Evolutionary conservation across 2,113 vertebrate genomes (phyloP).

Genomic region (Nerophis ophidion): DNA sequence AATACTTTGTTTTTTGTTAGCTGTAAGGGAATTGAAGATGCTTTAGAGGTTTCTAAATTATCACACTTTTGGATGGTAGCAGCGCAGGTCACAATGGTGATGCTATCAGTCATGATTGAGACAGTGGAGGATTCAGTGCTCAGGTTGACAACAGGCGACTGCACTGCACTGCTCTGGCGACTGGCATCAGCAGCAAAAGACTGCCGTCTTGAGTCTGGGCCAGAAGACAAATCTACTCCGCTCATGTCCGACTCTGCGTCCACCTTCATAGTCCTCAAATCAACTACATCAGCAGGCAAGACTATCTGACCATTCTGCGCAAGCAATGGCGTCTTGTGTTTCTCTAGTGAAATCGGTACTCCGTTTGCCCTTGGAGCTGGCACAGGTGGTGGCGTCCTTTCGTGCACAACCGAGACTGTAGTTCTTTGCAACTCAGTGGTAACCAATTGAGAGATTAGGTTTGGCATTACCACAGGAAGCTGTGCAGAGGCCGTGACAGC

Average conservation of each 20-base stretch:
- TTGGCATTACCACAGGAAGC: slow-evolving; percentile 63
- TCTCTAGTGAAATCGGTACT: slow-evolving; percentile 68
- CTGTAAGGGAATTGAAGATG: slow-evolving; percentile 77
- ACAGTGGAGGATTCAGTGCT: slow-evolving; percentile 77
- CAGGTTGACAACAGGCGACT: slow-evolving; percentile 89
- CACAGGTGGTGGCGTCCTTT: slow-evolving; percentile 61
- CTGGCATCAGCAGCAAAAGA: slow-evolving; percentile 65
- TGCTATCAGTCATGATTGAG: slow-evolving; percentile 73
- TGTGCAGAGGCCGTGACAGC: slow-evolving; percentile 71
- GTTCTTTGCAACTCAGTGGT: slow-evolving; percentile 77
- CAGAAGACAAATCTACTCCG: slow-evolving; percentile 75
- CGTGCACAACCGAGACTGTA: slow-evolving; percentile 74
- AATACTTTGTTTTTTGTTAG: slow-evolving; percentile 82
- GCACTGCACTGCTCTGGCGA: slow-evolving; percentile 83
- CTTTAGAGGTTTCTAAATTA: slow-evolving; percentile 63
- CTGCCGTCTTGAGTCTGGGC: slow-evolving; percentile 75
- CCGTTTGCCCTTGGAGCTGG: slow-evolving; percentile 67
- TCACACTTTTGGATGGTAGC: slow-evolving; percentile 71
- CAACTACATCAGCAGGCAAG: slow-evolving; percentile 81
- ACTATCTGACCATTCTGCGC: slow-evolving; percentile 75
- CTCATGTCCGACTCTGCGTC: slow-evolving; percentile 73
- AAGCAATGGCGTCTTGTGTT: slow-evolving; percentile 62
- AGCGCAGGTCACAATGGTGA: slow-evolving; percentile 78
- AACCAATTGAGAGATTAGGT: slow-evolving; percentile 74
- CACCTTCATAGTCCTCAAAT: slow-evolving; percentile 85